Conservation (phyloP, 2,113 vertebrate genomes). For the Chloebia gouldiae region DNA sequence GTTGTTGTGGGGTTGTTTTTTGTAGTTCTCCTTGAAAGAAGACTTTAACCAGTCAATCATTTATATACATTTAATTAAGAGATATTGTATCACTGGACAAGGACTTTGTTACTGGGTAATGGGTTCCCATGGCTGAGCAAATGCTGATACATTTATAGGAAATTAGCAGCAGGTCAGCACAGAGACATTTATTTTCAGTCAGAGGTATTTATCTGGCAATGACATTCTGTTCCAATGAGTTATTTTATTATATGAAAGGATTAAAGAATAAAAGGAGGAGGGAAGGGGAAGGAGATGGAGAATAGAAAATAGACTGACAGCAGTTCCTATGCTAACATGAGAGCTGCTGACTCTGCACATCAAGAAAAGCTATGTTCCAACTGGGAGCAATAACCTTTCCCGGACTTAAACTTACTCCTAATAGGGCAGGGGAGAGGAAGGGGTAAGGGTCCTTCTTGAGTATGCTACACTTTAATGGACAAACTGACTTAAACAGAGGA, state of each 20-base stretch:
- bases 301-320: slow-evolving; percentile 68
- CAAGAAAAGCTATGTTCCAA: slow-evolving; percentile 16
- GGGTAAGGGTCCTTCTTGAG: neutral
- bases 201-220: slow-evolving; percentile 64
- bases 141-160: slow-evolving; percentile 62
- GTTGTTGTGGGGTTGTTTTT: neutral
- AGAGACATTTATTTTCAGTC: slow-evolving; percentile 62
- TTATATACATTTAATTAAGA: slow-evolving; percentile 71
- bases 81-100: slow-evolving; percentile 47
- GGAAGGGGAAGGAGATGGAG: slow-evolving; percentile 21
- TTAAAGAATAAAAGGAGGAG: slow-evolving; percentile 63
- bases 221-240: slow-evolving; percentile 68
- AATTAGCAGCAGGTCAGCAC: slow-evolving; percentile 60
- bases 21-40: neutral
- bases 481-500: neutral
- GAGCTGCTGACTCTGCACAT: slow-evolving; percentile 45
- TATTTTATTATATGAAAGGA: slow-evolving; percentile 68
- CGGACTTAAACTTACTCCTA: neutral
- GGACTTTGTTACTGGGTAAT: slow-evolving; percentile 52
- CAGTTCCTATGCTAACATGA: neutral
- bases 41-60: slow-evolving; percentile 62
- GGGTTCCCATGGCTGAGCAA: slow-evolving; percentile 62
- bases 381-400: slow-evolving; percentile 36
- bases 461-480: neutral
- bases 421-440: neutral